These are phyloP conservation scores for Vireo griseus DNA, from an alignment of 2,797 vertebrate species.

Conservation along the genomic window DNA sequence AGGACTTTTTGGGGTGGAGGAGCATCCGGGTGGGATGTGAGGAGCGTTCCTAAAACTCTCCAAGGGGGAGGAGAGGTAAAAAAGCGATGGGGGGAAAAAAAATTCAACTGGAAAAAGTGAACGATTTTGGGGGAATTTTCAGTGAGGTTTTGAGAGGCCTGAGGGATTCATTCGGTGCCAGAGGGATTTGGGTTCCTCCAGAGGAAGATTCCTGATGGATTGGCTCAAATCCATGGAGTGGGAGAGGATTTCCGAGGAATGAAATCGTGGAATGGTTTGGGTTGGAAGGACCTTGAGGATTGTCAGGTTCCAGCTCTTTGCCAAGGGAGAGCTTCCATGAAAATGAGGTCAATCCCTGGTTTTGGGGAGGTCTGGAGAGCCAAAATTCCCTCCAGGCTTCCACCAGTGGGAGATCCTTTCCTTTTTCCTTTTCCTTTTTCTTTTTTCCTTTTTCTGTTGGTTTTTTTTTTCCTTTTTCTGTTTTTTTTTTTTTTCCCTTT, in stretches of 20 bases:
- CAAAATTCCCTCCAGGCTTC: not conserved
- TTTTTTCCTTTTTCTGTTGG: too few species aligned
- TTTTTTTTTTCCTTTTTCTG: too few species aligned
- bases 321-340: not conserved
- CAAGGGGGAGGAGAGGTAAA: rapidly evolving
- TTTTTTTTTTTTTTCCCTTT: too few species aligned
- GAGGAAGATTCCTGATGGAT: not conserved
- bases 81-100: rapidly evolving
- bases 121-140: not conserved
- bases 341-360: not conserved
- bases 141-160: rapidly evolving
- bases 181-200: not conserved
- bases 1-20: not conserved
- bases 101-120: not conserved
- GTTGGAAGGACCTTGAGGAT: not conserved
- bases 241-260: not conserved
- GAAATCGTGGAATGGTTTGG: not conserved
- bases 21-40: not conserved
- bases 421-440: too few species aligned
- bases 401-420: not conserved
- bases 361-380: not conserved
- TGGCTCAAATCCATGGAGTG: not conserved
- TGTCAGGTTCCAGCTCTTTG: rapidly evolving
- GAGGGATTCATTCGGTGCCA: rapidly evolving
- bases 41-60: rapidly evolving